Conservation (phyloP, 2,888 invertebrate genomes). For the Aspidiotus destructor region DNA sequence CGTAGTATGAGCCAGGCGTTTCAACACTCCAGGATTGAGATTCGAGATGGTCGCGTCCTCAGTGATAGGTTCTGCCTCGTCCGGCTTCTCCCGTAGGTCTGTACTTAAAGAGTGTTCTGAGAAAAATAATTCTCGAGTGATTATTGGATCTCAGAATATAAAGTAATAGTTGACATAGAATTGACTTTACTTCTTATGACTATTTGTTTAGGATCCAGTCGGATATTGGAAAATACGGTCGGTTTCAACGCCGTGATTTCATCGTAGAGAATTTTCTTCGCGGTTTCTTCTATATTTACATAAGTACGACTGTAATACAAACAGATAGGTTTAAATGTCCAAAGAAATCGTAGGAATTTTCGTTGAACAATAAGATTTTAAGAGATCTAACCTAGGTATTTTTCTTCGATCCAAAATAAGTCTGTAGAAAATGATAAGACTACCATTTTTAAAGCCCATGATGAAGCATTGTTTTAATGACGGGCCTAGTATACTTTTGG, state of each 20-base stretch:
- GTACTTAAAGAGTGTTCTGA: slow-evolving; percentile 15
- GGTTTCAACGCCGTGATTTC: slow-evolving; percentile 63
- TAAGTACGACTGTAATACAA: slow-evolving; percentile 49
- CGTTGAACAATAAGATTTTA: background rate
- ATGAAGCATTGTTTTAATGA: slow-evolving; percentile 47
- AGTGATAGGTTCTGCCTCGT: background rate
- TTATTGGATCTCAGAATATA: no score
- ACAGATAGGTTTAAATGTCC: background rate
- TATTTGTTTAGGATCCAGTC: slow-evolving; percentile 63
- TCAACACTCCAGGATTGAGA: slow-evolving; percentile 5
- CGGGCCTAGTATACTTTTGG: slow-evolving; percentile 50
- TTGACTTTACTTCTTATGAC: slow-evolving; percentile 55
- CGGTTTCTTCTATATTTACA: slow-evolving; percentile 62
- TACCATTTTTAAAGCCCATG: slow-evolving; percentile 66
- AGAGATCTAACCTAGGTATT: slow-evolving; percentile 55
- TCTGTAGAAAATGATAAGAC: slow-evolving; percentile 63
- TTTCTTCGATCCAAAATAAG: slow-evolving; percentile 70
- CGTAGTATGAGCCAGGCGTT: slow-evolving; percentile 5
- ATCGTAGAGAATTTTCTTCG: slow-evolving; percentile 62
- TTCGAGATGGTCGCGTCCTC: slow-evolving; percentile 18
- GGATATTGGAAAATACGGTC: slow-evolving; percentile 57
- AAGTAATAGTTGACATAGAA: background rate
- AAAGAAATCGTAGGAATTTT: background rate
- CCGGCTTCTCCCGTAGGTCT: background rate
- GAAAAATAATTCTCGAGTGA: background rate